Percentiles rank a stretch among this genome's conserved stretches.
Conservation (phyloP, 92 coral and sea anemone genomes). For the Actinostola sp. region DNA sequence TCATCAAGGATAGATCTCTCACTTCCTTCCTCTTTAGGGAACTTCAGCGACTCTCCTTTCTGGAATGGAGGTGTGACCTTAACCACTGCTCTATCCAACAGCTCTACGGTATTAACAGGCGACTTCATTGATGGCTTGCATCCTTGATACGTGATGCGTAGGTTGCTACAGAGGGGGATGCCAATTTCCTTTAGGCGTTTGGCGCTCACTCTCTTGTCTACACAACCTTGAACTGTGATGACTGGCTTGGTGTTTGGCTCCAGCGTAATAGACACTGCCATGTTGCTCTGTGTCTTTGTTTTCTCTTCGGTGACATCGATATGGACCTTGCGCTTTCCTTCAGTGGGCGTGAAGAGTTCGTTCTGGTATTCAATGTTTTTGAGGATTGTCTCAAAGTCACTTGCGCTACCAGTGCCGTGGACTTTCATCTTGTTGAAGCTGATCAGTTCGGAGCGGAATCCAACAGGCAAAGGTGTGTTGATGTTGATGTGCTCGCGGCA, state of each 20-base stretch:
- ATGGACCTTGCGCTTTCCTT: slow-evolving; percentile 74
- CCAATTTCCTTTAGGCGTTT: slow-evolving; percentile 64
- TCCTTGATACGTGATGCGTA: slow-evolving; percentile 57
- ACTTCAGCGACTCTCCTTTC: slow-evolving; percentile 72
- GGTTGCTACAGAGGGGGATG: slow-evolving; percentile 60
- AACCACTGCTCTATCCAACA: slow-evolving; percentile 73
- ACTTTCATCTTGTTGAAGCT: slow-evolving; percentile 64
- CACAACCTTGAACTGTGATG: slow-evolving; percentile 56
- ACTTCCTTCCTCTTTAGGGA: slow-evolving; percentile 52
- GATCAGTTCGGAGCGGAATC: slow-evolving; percentile 61
- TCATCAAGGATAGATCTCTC: slow-evolving; percentile 64
- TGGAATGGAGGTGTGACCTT: slow-evolving; percentile 72
- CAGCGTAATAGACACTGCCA: slow-evolving; percentile 53
- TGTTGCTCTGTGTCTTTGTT: slow-evolving; percentile 25
- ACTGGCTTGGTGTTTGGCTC: slow-evolving; percentile 67
- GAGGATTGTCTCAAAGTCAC: slow-evolving; percentile 71
- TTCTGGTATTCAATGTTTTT: slow-evolving; percentile 80
- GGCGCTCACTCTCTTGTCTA: slow-evolving; percentile 29
- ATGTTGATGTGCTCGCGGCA: slow-evolving; percentile 89
- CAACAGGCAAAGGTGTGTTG: slow-evolving; percentile 68
- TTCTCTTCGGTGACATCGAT: slow-evolving; percentile 55
- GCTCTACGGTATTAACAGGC: slow-evolving; percentile 59
- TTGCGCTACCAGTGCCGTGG: slow-evolving; percentile 76
- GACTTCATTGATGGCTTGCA: slow-evolving; percentile 47
- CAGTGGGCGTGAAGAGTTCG: slow-evolving; percentile 81